Evolutionary conservation across 2,888 invertebrate genomes (phyloP).

Genomic region (Tenodera sinensis): DNA sequence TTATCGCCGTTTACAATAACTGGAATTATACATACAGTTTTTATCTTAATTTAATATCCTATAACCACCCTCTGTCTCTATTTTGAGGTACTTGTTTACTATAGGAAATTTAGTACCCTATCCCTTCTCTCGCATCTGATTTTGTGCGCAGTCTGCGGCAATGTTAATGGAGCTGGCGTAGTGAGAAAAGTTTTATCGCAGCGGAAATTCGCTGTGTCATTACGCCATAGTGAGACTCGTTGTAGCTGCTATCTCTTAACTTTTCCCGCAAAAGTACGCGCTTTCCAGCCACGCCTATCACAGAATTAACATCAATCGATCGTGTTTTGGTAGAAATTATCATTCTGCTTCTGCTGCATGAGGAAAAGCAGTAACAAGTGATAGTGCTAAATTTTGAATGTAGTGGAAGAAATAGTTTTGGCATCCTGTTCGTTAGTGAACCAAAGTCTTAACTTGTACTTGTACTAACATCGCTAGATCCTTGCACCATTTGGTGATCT

Average conservation of each 20-base stretch:
- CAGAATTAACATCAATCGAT: background rate
- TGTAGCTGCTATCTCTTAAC: background rate
- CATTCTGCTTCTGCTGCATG: background rate
- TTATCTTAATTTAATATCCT: too few species aligned
- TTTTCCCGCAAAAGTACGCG: background rate
- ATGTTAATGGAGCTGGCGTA: background rate
- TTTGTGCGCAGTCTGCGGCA: background rate
- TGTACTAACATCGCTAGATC: too few species aligned
- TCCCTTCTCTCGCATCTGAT: background rate
- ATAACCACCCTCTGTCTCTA: too few species aligned
- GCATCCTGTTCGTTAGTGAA: too few species aligned
- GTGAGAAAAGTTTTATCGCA: background rate
- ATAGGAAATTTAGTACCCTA: background rate
- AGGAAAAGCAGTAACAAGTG: too few species aligned
- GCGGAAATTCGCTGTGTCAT: background rate
- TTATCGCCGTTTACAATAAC: too few species aligned
- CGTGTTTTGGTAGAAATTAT: background rate
- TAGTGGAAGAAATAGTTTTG: too few species aligned
- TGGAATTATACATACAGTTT: too few species aligned
- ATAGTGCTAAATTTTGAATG: too few species aligned
- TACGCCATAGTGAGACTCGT: background rate
- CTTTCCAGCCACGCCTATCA: background rate
- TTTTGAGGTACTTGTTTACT: too few species aligned
- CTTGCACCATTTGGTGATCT: too few species aligned
- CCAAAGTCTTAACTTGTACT: too few species aligned